Conservation (phyloP, 2,888 invertebrate genomes). For the Ennomos fuscantarius region DNA sequence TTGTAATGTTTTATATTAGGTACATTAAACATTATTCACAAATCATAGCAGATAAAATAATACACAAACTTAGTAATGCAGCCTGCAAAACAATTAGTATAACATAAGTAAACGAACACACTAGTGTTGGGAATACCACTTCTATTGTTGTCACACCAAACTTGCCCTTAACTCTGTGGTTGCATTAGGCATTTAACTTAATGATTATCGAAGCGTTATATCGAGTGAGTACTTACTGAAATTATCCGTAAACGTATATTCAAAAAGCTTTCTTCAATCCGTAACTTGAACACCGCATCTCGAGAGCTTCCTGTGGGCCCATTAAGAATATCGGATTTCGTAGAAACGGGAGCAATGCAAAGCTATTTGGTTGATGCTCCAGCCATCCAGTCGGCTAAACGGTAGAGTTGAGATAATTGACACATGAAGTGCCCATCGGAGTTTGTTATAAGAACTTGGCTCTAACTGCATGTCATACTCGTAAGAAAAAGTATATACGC, state of each 20-base stretch:
- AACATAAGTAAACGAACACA: too few relatives aligned
- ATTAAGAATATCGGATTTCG: constrained; percentile 16
- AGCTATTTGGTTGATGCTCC: background rate
- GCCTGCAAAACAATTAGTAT: too few relatives aligned
- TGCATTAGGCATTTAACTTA: too few relatives aligned
- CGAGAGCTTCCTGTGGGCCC: constrained; percentile 12
- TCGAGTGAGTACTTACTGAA: background rate
- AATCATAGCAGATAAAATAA: too few relatives aligned
- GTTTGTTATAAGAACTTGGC: background rate
- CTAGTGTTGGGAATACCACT: too few relatives aligned
- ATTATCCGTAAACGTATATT: constrained; percentile 6
- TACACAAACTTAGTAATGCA: too few relatives aligned
- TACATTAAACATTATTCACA: too few relatives aligned
- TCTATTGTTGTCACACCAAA: too few relatives aligned
- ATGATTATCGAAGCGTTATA: too few relatives aligned
- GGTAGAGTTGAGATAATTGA: constrained; percentile 3
- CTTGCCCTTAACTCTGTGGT: too few relatives aligned
- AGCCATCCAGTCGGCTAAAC: background rate
- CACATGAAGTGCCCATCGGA: background rate
- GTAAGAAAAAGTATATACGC: background rate
- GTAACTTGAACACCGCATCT: constrained; percentile 10
- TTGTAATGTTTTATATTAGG: too few relatives aligned
- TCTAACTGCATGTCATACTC: background rate
- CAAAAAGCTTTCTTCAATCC: constrained; percentile 9
- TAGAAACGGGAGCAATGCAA: background rate